A percentile compares a stretch with the other conserved stretches of the same genome.
phyloP scores from a whole-genome alignment of 1,140 invertebrate genomes.

The Ladona fulva region DNA sequence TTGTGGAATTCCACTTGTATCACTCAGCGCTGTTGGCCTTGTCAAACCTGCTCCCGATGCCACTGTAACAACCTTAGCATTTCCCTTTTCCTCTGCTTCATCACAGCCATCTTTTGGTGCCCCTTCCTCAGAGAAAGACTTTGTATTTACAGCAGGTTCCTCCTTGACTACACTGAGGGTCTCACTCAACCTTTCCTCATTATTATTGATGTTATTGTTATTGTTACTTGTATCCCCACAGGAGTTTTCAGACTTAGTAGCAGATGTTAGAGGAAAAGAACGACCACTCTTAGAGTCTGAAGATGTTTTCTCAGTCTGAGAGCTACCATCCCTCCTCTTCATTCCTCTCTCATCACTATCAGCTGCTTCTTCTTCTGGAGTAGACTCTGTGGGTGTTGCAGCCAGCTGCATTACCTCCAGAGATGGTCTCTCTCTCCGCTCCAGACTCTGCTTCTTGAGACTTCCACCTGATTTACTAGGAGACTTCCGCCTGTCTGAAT shows the following conservation, averaged over 20 bases:
- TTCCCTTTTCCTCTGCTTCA: background rate
- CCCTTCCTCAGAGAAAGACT: background rate
- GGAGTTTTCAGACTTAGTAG: background rate
- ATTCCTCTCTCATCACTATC: constrained; percentile 40
- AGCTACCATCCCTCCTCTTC: constrained; percentile 47
- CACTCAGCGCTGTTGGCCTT: background rate
- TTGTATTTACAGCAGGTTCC: background rate
- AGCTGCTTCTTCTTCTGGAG: constrained; percentile 31
- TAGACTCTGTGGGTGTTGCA: background rate
- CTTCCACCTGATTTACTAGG: background rate
- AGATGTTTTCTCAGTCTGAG: constrained; percentile 45
- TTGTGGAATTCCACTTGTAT: background rate
- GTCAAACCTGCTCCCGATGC: background rate
- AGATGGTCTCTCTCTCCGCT: background rate
- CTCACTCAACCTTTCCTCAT: background rate
- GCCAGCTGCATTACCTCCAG: constrained; percentile 18
- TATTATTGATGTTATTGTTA: background rate
- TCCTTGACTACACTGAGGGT: background rate
- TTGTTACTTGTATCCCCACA: background rate
- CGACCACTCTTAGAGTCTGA: background rate
- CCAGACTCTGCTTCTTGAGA: constrained; percentile 15
- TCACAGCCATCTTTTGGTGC: background rate
- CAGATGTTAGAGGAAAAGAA: background rate
- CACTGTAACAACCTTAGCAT: background rate
- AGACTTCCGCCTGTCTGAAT: background rate